Base-by-base conservation (phyloP, 2,797 vertebrate genomes). In the Cryptoprocta ferox region DNA sequence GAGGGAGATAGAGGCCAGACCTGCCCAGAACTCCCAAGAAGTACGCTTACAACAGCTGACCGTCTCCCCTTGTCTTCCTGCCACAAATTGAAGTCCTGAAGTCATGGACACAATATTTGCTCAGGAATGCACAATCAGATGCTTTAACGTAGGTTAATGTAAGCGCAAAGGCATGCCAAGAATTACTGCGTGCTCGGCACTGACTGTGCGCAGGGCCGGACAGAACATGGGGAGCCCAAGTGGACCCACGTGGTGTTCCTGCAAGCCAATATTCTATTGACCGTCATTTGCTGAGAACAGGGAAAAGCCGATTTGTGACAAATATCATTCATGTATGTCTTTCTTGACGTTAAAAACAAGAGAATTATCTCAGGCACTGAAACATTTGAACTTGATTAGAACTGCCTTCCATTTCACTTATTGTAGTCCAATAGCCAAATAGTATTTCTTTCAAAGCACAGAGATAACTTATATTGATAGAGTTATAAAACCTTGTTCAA, bases 351-450 rank as follows among this genome's bases (percentile, higher is more conserved):
- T 88, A 78, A 95, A 90, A 97, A 90, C 78, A 83, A 94, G 78
- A 97, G 85, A 94, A 92, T 91, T 91, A 95, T 92, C 93, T 95
- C 39, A 78, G 56, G 85, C 76, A 80, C 65, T 78, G 97, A 96
- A 96, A 94, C 84, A 93, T 95, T 95, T 97, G 94, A 90, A 92
- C 93, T 94, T 97, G 95, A 97, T 95, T 95, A 95, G 91, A 95
- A 94, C 91, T 95, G 85, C 66, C 95, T 97, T 85, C 71, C 96
- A 84, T 96, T 94, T 92, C 73, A 42, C 96, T 96, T 92, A 71
- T 88, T 97, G 90, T 84, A 89, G 82, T 91, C 90, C 85, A 78
- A 76, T 81, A 96, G 84, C 96, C 75, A 71, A 92, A 94, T 50
- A 88, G 71, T 82, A 39, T 56, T 97, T 66, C 73, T 97, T 96